Percentiles rank a stretch among this genome's conserved stretches.
These are phyloP conservation scores for Morpho helenor DNA, from an alignment of 2,888 invertebrate genomes.

Conservation along the genomic window DNA sequence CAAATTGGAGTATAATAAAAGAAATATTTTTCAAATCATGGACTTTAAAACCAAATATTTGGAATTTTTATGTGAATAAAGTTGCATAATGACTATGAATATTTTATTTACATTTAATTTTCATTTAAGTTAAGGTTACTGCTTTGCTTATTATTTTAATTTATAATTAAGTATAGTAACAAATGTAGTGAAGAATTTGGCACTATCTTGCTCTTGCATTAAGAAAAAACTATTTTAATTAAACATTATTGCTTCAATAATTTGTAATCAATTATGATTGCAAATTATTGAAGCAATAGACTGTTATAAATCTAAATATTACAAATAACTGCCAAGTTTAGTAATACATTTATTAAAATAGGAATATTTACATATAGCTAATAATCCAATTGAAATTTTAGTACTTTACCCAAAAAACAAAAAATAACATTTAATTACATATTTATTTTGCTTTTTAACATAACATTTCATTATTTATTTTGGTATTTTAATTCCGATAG, in stretches of 20 bases:
- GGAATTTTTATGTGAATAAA: slow-evolving; percentile 50
- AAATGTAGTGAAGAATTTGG: too few species aligned
- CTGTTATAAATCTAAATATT: too few species aligned
- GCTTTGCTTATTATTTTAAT: neutral
- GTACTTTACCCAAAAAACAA: neutral
- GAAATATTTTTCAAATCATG: slow-evolving; percentile 72
- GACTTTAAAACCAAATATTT: slow-evolving; percentile 77
- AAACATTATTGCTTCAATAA: too few species aligned
- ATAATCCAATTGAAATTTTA: neutral
- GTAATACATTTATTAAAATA: neutral
- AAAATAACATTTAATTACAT: neutral
- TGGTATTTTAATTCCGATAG: too few species aligned
- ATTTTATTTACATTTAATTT: neutral
- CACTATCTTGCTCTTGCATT: too few species aligned
- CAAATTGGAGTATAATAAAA: slow-evolving; percentile 66
- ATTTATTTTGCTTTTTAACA: too few species aligned
- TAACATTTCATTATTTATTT: too few species aligned
- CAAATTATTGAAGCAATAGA: too few species aligned
- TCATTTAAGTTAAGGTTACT: neutral
- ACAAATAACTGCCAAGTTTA: too few species aligned
- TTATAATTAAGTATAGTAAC: too few species aligned
- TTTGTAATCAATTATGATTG: too few species aligned
- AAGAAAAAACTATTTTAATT: too few species aligned
- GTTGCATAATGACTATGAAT: slow-evolving; percentile 18
- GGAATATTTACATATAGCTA: neutral